Base-by-base conservation (phyloP, 1,140 invertebrate species). In the Heliconius hewitsoni region DNA sequence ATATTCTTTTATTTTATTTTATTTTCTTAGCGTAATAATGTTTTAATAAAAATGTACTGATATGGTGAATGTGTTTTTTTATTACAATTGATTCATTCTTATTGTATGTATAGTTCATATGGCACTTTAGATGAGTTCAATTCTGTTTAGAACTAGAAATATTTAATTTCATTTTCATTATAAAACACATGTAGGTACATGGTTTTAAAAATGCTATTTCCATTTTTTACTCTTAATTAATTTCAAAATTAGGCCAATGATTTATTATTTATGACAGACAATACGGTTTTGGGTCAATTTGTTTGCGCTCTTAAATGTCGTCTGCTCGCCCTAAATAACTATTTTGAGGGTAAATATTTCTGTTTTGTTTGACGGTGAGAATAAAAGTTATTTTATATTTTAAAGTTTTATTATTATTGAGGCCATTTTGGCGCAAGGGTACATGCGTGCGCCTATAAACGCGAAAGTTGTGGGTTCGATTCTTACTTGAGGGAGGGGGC, bases 221-320 rank as follows among this genome's bases (percentile, higher is more conserved):
- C 27, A 66, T 66, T 66, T 66, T 66, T 66, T 66, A 9, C 9
- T 27, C n/a, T 13, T 27, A 27, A 66, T 66, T 57, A 57, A 13
- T 66, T 27, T 80, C 76, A 73, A 76, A 77, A 80, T 84, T 81
- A 70, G 78, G 80, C 50, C 76, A 80, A 74, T 77, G 78, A 82
- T 84, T 81, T 80, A 82, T 80, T 84, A 84, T 84, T 82, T 82
- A 79, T 79, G 73, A 60, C 52, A 75, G 73, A 60, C 52, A 75
- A 37, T 72, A 76, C 34, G 76, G 57, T 85, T 84, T 78, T 83
- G 82, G 87, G 85, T 89, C 86, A 86, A 84, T 83, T 86, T 84
- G 83, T 82, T 87, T 83, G 77, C 79, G 85, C 84, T 84, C 81
- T 83, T 83, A 77, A 82, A 82, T 82, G 77, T 85, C 76, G 78